These are phyloP conservation scores for Scrobipalpa costella DNA, from an alignment of 2,888 invertebrate species.

Conservation along the genomic window DNA sequence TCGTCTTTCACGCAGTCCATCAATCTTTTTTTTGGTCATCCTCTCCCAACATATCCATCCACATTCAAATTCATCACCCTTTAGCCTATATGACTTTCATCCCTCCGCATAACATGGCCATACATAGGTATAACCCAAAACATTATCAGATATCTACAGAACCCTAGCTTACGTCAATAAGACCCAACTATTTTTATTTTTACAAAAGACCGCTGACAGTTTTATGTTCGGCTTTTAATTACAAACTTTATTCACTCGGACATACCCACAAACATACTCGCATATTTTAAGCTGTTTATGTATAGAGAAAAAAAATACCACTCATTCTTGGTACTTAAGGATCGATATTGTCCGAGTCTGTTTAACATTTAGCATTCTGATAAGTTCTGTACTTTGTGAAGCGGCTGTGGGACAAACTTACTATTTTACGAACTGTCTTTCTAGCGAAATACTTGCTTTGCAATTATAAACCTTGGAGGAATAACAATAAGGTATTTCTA, in stretches of 20 bases:
- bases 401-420: background rate
- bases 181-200: conserved; percentile 2
- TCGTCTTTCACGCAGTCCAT: no score
- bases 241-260: conserved; percentile 8
- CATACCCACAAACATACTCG: conserved; percentile 19
- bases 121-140: no score
- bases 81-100: no score
- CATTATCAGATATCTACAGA: background rate
- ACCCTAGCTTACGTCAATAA: background rate
- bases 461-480: no score
- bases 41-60: no score
- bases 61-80: no score
- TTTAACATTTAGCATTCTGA: conserved; percentile 6
- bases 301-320: conserved; percentile 5
- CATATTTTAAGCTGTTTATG: conserved; percentile 16
- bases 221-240: conserved; percentile 15
- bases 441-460: no score
- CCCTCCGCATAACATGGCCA: no score
- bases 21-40: no score
- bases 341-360: conserved; percentile 3
- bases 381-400: background rate
- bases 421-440: background rate
- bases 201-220: conserved; percentile 3
- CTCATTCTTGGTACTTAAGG: conserved; percentile 17
- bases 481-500: no score